phyloP scores from a whole-genome alignment of 2,888 invertebrate species.

The Leuctra nigra region DNA sequence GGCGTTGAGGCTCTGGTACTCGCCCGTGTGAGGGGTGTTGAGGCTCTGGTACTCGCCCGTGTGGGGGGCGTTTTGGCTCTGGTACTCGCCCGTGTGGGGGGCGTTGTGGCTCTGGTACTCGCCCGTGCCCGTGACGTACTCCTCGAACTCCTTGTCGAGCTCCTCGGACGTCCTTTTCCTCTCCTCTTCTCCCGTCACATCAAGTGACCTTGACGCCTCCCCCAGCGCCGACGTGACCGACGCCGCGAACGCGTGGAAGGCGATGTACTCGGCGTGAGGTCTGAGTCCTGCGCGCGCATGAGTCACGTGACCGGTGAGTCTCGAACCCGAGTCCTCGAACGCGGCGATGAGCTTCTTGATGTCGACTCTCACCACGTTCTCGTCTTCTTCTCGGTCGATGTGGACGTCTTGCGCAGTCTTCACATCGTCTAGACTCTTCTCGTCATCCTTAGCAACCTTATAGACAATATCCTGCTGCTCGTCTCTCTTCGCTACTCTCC shows the following conservation, averaged over 20 bases:
- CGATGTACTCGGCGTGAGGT: too few species aligned
- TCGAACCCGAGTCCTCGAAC: too few species aligned
- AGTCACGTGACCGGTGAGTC: too few species aligned
- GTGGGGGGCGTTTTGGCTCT: neutral
- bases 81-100: neutral
- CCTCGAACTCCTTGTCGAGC: conserved; percentile 11
- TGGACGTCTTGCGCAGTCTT: too few species aligned
- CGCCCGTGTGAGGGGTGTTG: neutral
- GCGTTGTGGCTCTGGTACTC: neutral
- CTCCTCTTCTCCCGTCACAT: neutral
- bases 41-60: neutral
- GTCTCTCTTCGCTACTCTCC: neutral
- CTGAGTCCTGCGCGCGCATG: too few species aligned
- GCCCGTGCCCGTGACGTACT: neutral
- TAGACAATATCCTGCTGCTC: neutral
- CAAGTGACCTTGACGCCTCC: neutral
- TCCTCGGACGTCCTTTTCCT: neutral
- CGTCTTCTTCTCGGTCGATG: too few species aligned
- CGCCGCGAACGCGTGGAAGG: too few species aligned
- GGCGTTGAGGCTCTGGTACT: neutral
- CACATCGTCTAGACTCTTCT: neutral
- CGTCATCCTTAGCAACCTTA: neutral
- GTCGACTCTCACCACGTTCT: neutral
- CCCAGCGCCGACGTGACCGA: neutral
- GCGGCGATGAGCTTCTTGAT: too few species aligned